Base-by-base conservation (phyloP, 2,113 vertebrate genomes). In the Etheostoma cragini region DNA sequence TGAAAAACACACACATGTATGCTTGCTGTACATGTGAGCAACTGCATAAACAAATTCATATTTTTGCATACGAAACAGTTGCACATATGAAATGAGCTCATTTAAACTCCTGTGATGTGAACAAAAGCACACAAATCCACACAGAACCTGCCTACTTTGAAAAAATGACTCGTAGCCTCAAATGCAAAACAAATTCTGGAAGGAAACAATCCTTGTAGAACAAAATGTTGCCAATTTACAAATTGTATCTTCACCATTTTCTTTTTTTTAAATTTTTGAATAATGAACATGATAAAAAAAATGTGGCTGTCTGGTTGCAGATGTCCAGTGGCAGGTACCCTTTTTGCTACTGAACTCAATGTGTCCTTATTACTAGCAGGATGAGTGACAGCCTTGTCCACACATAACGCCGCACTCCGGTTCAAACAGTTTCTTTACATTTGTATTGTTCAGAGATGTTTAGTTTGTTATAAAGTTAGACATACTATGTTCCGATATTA, bases 11-110 rank as follows among this genome's bases (percentile, higher is more conserved):
- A 86, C 89, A 82, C 79, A 85, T 68, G 81, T 81, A 76, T 68
- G 68, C 80, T 83, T 82, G 86, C 90, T 84, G 86, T 84, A 85
- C 81, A 86, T 88, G 86, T 80, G 88, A 78, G 76, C 57, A 45
- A 87, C 87, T 89, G 11, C 89, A 88, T 88, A 90, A 88, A 88
- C 86, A 90, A 92, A 87, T 81, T 78, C 87, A 92, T 89, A 65
- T 91, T 86, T 76, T 83, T 66, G 70, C 80, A 87, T 77, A 78
- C 77, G 38, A 91, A 89, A 87, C 80, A 81, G 80, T 77, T 81
- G 74, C 52, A 38, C 82, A 84, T 87, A 91, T 87, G 65, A 88
- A 90, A 85, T 82, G 79, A 90, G 88, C 77, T 83, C 90, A 86
- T 86, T 90, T 79, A 83, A 83, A 86, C 78, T 81, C 61, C 66